These are phyloP conservation scores for Temnothorax nylanderi DNA, from an alignment of 1,140 invertebrate genomes.

Conservation along the genomic window DNA sequence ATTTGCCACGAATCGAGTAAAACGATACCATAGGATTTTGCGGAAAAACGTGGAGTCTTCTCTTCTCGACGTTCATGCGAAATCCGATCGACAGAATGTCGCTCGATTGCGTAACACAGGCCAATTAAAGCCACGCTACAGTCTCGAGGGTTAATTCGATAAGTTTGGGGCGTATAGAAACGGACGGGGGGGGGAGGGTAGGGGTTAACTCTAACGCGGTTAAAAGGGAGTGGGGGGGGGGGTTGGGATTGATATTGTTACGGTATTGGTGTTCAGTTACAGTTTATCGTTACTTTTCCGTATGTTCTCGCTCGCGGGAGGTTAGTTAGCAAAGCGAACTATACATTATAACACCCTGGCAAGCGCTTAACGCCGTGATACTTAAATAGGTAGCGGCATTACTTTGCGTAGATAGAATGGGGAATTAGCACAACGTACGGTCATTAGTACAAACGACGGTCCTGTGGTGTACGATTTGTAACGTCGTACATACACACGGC, in stretches of 20 bases:
- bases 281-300: conserved; percentile 76
- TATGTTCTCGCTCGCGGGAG: conserved; percentile 29
- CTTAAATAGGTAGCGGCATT: conserved; percentile 18
- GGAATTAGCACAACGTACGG: conserved; percentile 1
- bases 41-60: neutral
- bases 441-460: conserved; percentile 6
- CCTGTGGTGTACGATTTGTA: neutral
- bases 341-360: conserved; percentile 17
- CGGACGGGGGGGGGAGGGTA: neutral
- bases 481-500: neutral
- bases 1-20: neutral
- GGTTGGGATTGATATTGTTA: conserved; percentile 53
- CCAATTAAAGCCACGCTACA: conserved; percentile 3
- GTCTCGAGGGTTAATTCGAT: neutral
- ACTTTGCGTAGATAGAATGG: conserved; percentile 14
- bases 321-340: conserved; percentile 45
- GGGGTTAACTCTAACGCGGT: neutral
- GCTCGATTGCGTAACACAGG: conserved; percentile 1
- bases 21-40: neutral
- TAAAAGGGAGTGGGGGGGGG: neutral
- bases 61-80: neutral
- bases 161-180: conserved; percentile 47
- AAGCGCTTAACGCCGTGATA: conserved; percentile 1
- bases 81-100: neutral
- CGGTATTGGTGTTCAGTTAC: conserved; percentile 85